Percentiles rank a stretch among this genome's conserved stretches.
Evolutionary conservation across 2,113 vertebrate genomes (phyloP).

Genomic region (Butastur rufipennis): DNA sequence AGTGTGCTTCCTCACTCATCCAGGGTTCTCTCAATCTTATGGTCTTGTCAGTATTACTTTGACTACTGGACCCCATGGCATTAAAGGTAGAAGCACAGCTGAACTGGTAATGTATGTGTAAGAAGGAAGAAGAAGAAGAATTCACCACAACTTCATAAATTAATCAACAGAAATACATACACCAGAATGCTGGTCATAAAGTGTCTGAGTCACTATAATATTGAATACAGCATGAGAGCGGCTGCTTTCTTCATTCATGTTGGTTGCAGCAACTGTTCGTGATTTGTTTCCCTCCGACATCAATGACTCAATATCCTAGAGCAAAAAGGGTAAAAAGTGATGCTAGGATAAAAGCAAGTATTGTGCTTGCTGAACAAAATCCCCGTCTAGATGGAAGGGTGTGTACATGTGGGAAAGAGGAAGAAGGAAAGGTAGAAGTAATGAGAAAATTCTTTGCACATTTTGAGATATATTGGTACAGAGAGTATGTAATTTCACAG

Average conservation of each 20-base stretch:
- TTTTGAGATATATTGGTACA: not conserved
- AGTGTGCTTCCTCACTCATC: not conserved
- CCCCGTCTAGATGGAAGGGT: not conserved
- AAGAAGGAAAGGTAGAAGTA: not conserved
- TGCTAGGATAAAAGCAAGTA: not conserved
- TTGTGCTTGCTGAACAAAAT: not conserved
- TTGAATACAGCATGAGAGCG: constrained; percentile 89
- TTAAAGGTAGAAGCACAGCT: not conserved
- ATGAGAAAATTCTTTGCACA: not conserved
- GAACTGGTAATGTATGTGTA: not conserved
- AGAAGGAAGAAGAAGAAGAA: not conserved
- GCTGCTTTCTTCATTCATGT: constrained; percentile 96
- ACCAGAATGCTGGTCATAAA: constrained; percentile 84
- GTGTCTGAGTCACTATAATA: constrained; percentile 86
- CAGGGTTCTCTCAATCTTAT: not conserved
- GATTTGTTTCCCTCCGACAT: constrained; percentile 97
- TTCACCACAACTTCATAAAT: not conserved
- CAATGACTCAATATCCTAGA: constrained; percentile 83
- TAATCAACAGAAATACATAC: constrained; percentile 61
- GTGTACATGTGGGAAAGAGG: not conserved
- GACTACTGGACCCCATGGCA: not conserved
- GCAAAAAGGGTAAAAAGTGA: constrained; percentile 11
- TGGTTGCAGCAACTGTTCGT: constrained; percentile 91
- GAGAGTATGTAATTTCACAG: not conserved
- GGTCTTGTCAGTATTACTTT: not conserved